A percentile compares a stretch with the other conserved stretches of the same genome.
Evolutionary conservation across 2,113 vertebrate species (phyloP).

Genomic region (Argyrosomus japonicus): DNA sequence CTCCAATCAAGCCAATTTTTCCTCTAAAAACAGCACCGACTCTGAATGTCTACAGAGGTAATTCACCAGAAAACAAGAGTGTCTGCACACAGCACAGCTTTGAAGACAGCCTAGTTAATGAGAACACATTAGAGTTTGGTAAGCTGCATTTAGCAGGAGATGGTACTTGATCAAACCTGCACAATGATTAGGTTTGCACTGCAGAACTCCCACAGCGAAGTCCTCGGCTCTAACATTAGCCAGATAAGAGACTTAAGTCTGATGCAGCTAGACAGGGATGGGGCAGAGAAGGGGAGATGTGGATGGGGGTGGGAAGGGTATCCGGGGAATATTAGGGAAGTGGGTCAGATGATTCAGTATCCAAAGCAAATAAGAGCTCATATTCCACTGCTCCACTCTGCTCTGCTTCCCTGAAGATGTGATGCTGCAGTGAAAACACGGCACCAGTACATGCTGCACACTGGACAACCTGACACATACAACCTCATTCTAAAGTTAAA

Average conservation of each 20-base stretch:
- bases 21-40: conserved; percentile 17
- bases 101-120: conserved; percentile 29
- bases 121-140: conserved; percentile 38
- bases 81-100: neutral
- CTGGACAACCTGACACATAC: conserved; percentile 5
- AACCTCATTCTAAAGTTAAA: neutral
- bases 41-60: conserved; percentile 1
- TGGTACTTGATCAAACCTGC: conserved; percentile 47
- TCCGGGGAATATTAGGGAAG: conserved; percentile 71
- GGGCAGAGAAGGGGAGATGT: conserved; percentile 40
- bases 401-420: conserved; percentile 39
- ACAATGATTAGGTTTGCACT: conserved; percentile 55
- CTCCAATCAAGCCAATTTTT: conserved; percentile 14
- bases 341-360: conserved; percentile 79
- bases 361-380: conserved; percentile 76
- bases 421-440: conserved; percentile 61
- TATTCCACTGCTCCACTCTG: conserved; percentile 52
- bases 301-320: conserved; percentile 26
- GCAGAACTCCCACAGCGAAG: conserved; percentile 59
- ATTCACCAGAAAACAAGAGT: conserved; percentile 14
- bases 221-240: conserved; percentile 34
- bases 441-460: conserved; percentile 12
- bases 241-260: conserved; percentile 67
- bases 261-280: conserved; percentile 52
- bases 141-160: conserved; percentile 38